Conservation (phyloP, 2,888 invertebrate species). For the Philhelius pedissequus region DNA sequence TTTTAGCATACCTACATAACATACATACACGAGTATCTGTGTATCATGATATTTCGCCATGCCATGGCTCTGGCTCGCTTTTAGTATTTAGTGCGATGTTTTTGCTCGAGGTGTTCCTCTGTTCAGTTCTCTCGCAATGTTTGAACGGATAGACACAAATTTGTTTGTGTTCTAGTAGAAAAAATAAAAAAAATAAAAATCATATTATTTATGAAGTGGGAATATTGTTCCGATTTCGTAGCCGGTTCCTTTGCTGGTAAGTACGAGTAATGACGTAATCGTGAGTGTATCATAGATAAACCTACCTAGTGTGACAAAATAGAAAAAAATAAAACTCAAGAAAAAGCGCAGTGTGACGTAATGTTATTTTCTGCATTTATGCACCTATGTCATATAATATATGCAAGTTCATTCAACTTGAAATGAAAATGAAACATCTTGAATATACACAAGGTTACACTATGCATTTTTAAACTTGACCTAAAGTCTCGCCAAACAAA, state of each 20-base stretch:
- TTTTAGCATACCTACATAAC: too few species aligned
- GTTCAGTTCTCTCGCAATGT: constrained; percentile 30
- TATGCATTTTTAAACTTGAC: constrained; percentile 33
- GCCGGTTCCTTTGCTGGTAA: constrained; percentile 82
- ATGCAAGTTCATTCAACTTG: constrained; percentile 51
- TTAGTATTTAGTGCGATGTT: constrained; percentile 58
- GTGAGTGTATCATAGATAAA: not conserved
- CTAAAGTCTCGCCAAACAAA: not conserved
- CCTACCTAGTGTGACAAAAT: not conserved
- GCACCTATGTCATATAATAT: too few species aligned
- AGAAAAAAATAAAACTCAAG: not conserved
- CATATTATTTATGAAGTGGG: constrained; percentile 75
- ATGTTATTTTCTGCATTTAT: constrained; percentile 30
- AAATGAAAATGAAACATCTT: constrained; percentile 25
- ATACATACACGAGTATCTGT: too few species aligned
- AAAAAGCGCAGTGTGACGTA: constrained; percentile 34
- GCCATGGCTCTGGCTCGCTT: not conserved
- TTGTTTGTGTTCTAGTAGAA: constrained; percentile 5
- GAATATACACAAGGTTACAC: not conserved
- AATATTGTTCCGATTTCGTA: constrained; percentile 80
- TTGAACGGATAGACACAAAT: not conserved
- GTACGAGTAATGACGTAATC: constrained; percentile 65
- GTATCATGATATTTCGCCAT: not conserved
- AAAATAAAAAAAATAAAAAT: constrained; percentile 9
- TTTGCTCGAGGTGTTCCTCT: constrained; percentile 38